phyloP scores from a whole-genome alignment of 2,888 invertebrate species.

The Malthinus seriepunctatus region DNA sequence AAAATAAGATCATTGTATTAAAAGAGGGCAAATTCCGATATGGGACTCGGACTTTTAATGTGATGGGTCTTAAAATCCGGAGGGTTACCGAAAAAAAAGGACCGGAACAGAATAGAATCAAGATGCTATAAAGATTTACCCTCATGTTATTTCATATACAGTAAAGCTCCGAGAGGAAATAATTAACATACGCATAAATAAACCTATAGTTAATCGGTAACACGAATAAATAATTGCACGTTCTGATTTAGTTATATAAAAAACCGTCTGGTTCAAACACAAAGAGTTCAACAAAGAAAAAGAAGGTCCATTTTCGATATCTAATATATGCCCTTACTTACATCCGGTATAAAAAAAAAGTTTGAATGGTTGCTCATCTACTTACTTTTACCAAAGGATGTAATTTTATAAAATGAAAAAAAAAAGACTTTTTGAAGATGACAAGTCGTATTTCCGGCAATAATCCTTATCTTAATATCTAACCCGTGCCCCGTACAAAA shows the following conservation, averaged over 20 bases:
- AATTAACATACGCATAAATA: slow-evolving; percentile 34
- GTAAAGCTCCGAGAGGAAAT: slow-evolving; percentile 21
- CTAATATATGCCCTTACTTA: slow-evolving; percentile 15
- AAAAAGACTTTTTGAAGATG: not conserved
- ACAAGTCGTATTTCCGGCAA: slow-evolving; percentile 9
- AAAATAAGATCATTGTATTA: slow-evolving; percentile 22
- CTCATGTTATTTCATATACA: slow-evolving; percentile 10
- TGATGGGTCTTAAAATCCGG: slow-evolving; percentile 18
- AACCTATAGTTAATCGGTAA: slow-evolving; percentile 32
- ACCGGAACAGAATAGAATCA: slow-evolving; percentile 33
- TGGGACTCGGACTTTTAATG: slow-evolving; percentile 30
- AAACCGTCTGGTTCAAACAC: slow-evolving; percentile 26
- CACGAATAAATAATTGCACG: slow-evolving; percentile 31
- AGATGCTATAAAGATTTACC: slow-evolving; percentile 31
- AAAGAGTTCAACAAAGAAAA: slow-evolving; percentile 7
- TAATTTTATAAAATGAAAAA: not conserved
- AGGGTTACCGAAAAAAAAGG: slow-evolving; percentile 30
- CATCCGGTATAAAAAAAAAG: slow-evolving; percentile 17
- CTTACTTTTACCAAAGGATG: not conserved
- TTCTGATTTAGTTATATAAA: slow-evolving; percentile 24
- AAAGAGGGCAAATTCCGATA: slow-evolving; percentile 33
- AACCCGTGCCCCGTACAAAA: slow-evolving; percentile 21
- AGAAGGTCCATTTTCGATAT: slow-evolving; percentile 24
- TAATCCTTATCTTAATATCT: slow-evolving; percentile 1
- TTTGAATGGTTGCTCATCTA: not conserved